Percentiles rank a stretch among this genome's conserved stretches.
These are phyloP conservation scores for Tribolium freemani DNA, from an alignment of 2,888 invertebrate species.

Conservation along the genomic window DNA sequence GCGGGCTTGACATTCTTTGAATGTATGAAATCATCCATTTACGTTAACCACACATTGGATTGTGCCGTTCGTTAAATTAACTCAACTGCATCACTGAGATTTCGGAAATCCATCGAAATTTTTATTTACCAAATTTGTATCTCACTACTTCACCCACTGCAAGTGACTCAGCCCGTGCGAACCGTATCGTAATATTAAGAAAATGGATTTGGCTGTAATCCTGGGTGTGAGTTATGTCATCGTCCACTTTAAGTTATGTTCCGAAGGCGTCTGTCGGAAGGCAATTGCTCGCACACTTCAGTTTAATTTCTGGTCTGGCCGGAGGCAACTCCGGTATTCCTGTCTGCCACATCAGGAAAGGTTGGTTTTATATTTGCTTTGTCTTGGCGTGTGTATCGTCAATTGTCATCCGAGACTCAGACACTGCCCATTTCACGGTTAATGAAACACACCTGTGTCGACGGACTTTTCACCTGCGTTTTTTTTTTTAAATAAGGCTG, in stretches of 20 bases:
- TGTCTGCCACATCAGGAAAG: conserved; percentile 18
- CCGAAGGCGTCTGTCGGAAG: conserved; percentile 28
- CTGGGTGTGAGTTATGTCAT: conserved; percentile 3
- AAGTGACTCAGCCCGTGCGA: too few relatives aligned
- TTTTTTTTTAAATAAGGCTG: conserved; percentile 11
- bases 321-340: conserved; percentile 26
- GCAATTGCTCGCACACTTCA: conserved; percentile 34
- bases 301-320: conserved; percentile 35
- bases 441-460: conserved; percentile 58
- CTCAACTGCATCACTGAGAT: too few relatives aligned
- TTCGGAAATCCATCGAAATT: too few relatives aligned
- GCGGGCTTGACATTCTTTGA: conserved; percentile 43
- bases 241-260: conserved; percentile 2
- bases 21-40: conserved; percentile 31
- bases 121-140: too few relatives aligned
- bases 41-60: not conserved
- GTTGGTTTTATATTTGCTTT: conserved; percentile 51
- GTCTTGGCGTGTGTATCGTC: conserved; percentile 44
- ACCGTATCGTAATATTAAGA: too few relatives aligned
- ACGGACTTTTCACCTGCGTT: conserved; percentile 15
- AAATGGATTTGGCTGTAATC: not conserved
- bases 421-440: conserved; percentile 56
- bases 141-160: too few relatives aligned
- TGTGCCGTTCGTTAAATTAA: not conserved
- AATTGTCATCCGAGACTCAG: conserved; percentile 46